Base-by-base conservation (phyloP, 2,888 invertebrate species). In the Scaptomyza tumidula region DNA sequence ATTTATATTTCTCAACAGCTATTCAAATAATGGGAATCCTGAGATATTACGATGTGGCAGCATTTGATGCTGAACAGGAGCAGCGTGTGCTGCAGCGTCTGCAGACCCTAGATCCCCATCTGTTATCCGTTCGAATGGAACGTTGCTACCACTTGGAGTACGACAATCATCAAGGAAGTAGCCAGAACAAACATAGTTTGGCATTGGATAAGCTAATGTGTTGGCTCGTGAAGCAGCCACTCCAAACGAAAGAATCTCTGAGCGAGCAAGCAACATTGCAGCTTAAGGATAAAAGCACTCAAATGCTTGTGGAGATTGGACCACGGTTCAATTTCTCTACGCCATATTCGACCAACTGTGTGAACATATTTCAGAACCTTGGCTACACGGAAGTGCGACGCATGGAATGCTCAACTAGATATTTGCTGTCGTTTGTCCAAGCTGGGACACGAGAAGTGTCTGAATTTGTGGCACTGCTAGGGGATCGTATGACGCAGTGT, bases 291-390 rank as follows among this genome's bases (percentile, higher is more conserved):
- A 90, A 93, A 24, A 57, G 66, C 1, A 24, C 11, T 0, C 59
- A 82, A 31, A 73, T 93, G 11, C 75, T 97, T 6, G 94, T 98
- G 83, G 98, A 98, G 94, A 96, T 98, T 90, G 98, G 98, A 29
- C 98, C 98, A 37, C 95, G 98, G 80, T 95, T 98, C 82, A 98
- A 98, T 92, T 98, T 98, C 91, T 98, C 98, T 14, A 99, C 99
- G 41, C 96, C 99, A 0, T 97, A 97, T 91, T 98, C 98, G 0
- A 98, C 98, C 78, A 99, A 99, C 93, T 97, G 98, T 31, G 97
- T 99, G 1, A 98, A 98, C 56, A 98, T 99, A 80, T 98, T 98
- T 90, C 95, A 95, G 75, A 96, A 97, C 82, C 94, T 98, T 46
- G 96, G 97, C 3, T 92, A 98, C 35, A 92, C 93, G 43, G 94